Evolutionary conservation across 2,888 invertebrate species (phyloP), one percentile per base, ranked within the genome.

Genomic region (Oligia latruncula): DNA sequence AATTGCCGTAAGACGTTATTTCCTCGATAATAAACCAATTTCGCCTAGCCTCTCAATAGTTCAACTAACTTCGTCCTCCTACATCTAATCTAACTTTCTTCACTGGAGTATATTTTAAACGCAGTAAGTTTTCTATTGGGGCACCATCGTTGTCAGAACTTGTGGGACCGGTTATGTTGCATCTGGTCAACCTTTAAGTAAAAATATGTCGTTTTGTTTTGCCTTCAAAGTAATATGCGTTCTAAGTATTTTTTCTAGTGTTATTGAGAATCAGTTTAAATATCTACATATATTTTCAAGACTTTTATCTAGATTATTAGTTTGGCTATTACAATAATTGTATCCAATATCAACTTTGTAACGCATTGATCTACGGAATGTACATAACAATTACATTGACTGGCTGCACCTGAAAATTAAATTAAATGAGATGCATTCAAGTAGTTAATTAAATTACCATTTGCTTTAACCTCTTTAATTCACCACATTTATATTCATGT

Each of bases 91-190:
- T 11, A 66, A 80, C 43, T 74, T 74, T 83, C 29, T 74, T 68
- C 15, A 60, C 43, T 71, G 49, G 40, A 35, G 23, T 84, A 73
- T 71, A 73, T 76, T 83, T 74, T 75, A 35, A n/a, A 65, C 72
- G 46, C 35, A 40, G 29, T 64, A 20, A 72, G 58, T 81, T 83
- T 85, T 79, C 79, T 80, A 78, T 74, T 71, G 35, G 46, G 62
- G 20, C 35, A 78, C 62, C 83, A 66, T 65, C 78, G 77, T 82
- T 82, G 83, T 83, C 72, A 68, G 70, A 83, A 71, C 75, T 76
- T 70, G 74, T 70, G 20, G 23, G 76, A 82, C 87, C 76, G 72
- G 82, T 80, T 43, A n/a, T 58, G 67, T 70, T 74, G 65, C 73
- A 78, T 70, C 87, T 84, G 77, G 72, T 58, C 66, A 73, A 67